Percentiles rank a stretch among this genome's conserved stretches.
These are phyloP conservation scores for Dynastes hyllus DNA, from an alignment of 2,888 invertebrate species.

Conservation along the genomic window DNA sequence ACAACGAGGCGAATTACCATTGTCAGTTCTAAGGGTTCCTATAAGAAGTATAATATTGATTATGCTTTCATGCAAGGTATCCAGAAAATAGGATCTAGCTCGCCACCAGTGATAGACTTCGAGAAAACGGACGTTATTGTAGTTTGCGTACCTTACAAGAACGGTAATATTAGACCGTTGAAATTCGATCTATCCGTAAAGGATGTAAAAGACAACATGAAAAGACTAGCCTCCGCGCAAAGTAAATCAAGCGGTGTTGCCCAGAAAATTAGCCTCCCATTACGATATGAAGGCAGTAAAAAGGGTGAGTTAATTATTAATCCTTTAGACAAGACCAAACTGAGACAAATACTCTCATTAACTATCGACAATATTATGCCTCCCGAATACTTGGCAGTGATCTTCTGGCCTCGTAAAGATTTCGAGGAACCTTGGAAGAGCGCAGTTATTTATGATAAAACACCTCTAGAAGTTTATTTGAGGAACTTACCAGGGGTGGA, in stretches of 20 bases:
- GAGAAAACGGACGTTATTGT: neutral
- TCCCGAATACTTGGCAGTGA: neutral
- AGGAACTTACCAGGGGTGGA: neutral
- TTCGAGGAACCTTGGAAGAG: neutral
- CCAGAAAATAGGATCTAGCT: neutral
- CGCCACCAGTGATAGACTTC: neutral
- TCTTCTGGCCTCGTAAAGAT: neutral
- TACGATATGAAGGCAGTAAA: too few species aligned
- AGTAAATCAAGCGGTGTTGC: too few species aligned
- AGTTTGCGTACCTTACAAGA: conserved; percentile 28
- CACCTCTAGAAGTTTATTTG: neutral
- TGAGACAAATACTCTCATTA: neutral
- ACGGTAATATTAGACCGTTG: conserved; percentile 24
- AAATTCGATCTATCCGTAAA: conserved; percentile 22
- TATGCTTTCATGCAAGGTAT: neutral
- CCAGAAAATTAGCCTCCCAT: too few species aligned
- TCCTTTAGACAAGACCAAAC: neutral
- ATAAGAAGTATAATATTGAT: neutral
- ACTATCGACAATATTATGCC: conserved; percentile 1
- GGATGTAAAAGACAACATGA: neutral
- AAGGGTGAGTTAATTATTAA: neutral
- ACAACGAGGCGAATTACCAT: neutral
- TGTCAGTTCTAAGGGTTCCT: neutral
- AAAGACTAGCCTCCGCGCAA: too few species aligned
- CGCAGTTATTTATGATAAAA: neutral